Evolutionary conservation across 2,113 vertebrate species (phyloP), one percentile per base, ranked within the genome.

Genomic region (Choloepus hoffmanni): DNA sequence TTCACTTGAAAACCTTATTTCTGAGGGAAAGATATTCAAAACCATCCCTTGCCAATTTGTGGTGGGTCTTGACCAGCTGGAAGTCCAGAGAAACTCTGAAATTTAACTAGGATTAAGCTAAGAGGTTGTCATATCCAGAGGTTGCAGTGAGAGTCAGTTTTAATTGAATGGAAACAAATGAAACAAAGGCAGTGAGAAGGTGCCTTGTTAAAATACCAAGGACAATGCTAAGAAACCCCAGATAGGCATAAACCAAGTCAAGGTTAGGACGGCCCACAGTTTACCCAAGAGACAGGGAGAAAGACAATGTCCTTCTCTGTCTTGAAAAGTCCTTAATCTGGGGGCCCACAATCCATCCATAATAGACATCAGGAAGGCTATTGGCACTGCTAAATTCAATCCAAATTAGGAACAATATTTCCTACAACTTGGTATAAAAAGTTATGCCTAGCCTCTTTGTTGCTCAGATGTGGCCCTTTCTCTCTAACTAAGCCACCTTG

Each of bases 1-100:
- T 68, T 87, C 48, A 83, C 19, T 74, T 70, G 24, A 88, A 96
- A 96, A 48, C 53, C 36, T 50, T 55, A 55, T 50, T 76, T 94
- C n/a, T 85, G 11, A 88, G 48, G 48, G 86, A 78, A 95, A 78
- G 82, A 72, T 28, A 85, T 21, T 89, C 53, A 88, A 6, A 23
- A 65, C 14, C 8, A 30, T 15, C 7, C 50, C 53, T 77, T 48
- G 16, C 30, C 73, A 96, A 93, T 43, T 43, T 70, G 63, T 62
- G 62, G 48, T 58, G 33, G 16, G 28, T 30, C 36, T 18, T 50
- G 67, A 21, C 16, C 53, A 89, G 21, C 0, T 55, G 14, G 15
- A 89, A 18, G 30, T 19, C n/a, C 65, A 87, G 28, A 86, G 88
- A 89, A 85, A 92, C 28, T n/a, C 73, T 72, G 24, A 77, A 84